Base-by-base conservation (phyloP, 2,113 vertebrate species). In the Dicerorhinus sumatrensis region DNA sequence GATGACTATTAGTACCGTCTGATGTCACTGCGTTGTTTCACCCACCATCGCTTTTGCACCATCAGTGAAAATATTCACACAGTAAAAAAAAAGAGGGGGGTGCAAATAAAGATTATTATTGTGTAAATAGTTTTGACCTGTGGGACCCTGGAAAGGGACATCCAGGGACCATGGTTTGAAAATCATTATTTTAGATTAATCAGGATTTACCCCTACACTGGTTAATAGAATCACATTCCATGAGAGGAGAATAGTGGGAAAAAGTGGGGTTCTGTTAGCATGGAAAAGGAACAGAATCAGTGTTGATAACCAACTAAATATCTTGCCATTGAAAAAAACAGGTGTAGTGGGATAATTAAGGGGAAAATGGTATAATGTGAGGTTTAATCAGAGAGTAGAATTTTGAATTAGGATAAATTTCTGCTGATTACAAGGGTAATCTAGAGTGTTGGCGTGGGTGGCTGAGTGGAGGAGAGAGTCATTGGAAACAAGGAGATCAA, bases 171-270 rank as follows among this genome's bases (percentile, higher is more conserved):
- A 81, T 17, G 72, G 36, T 58, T 90, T 63, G 46, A 93, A 87
- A 95, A 95, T 46, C n/a, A 70, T 73, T 4, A 31, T 89, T 80
- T 94, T 91, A 80, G 73, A 27, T 91, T 79, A 39, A 91, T 82
- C n/a, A 39, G 31, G 23, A 86, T 82, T 91, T 81, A 86, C 23
- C 81, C 36, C n/a, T 65, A 93, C 87, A 5, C 46, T 88, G n/a
- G 18, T 77, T 11, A 91, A 89, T 83, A 82, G 21, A 91, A 69
- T 72, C 82, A 88, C 46, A 51, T 84, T 94, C 23, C 77, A 14
- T 94, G 63, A 77, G 58, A 63, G 31, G 70, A 58, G 21, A n/a
- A 79, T 77, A 77, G 69, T 88, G 27, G 76, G 0, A 17, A 69
- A 96, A 67, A 67, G 29, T 63, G 8, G 31, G 13, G 56, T 72